A percentile compares a stretch with the other conserved stretches of the same genome.
Conservation (phyloP, 2,113 vertebrate genomes). For the Asarcornis scutulata region DNA sequence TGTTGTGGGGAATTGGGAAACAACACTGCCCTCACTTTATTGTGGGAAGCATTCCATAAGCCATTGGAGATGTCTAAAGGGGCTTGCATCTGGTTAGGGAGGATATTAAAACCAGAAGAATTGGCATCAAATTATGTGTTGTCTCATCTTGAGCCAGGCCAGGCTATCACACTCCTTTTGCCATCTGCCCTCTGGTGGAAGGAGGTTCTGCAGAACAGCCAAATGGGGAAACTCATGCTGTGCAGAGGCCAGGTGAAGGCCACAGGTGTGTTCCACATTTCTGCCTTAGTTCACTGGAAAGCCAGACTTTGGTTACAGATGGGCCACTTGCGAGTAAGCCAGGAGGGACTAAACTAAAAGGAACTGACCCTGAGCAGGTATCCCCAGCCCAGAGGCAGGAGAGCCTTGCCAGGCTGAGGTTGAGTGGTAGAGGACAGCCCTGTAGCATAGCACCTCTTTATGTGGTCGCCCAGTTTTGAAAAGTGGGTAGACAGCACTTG, state of each 20-base stretch:
- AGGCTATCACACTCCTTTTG: not conserved
- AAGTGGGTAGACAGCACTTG: not conserved
- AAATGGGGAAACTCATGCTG: not conserved
- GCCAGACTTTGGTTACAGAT: not conserved
- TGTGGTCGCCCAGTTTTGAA: not conserved
- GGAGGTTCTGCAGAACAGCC: not conserved
- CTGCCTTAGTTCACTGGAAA: not conserved
- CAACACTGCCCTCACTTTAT: not conserved
- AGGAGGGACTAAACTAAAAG: not conserved
- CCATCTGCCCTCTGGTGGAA: conserved; percentile 47
- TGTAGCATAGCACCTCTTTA: not conserved
- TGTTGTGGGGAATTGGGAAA: not conserved
- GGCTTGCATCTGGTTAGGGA: not conserved
- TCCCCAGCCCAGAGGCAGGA: not conserved
- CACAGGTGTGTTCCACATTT: not conserved
- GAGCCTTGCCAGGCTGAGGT: not conserved
- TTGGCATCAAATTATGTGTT: conserved; percentile 17
- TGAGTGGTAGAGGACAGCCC: not conserved
- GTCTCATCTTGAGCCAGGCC: not conserved
- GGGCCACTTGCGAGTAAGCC: not conserved
- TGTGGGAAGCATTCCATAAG: not conserved
- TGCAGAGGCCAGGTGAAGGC: not conserved
- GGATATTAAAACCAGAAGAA: conserved; percentile 39
- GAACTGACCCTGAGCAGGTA: not conserved
- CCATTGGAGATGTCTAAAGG: not conserved